phyloP scores from a whole-genome alignment of 2,888 invertebrate species.

The Ormyrus nitidulus region DNA sequence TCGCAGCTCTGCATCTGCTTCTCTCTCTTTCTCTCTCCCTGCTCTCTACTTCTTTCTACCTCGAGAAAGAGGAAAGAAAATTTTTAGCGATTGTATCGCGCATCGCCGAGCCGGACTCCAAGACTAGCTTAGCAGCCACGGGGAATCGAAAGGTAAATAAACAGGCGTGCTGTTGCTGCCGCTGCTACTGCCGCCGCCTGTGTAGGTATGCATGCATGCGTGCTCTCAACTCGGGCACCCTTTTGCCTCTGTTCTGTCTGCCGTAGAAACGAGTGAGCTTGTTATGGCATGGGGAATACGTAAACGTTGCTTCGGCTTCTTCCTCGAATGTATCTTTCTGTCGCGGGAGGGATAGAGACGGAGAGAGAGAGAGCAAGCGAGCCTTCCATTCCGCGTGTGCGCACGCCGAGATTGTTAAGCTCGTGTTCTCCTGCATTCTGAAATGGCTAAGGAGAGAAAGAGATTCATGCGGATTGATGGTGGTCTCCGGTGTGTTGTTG shows the following conservation, averaged over 20 bases:
- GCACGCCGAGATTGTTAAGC: conserved; percentile 30
- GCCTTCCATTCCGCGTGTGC: not conserved
- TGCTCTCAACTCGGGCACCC: not conserved
- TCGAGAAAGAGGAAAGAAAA: conserved; percentile 23
- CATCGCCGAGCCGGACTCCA: conserved; percentile 38
- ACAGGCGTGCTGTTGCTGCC: conserved; percentile 10
- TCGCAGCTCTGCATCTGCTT: no score
- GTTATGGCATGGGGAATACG: conserved; percentile 45
- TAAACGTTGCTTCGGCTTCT: conserved; percentile 23
- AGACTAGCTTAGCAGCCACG: not conserved
- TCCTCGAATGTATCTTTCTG: conserved; percentile 41
- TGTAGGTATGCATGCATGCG: conserved; percentile 16
- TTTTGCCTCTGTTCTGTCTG: not conserved
- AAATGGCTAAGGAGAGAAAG: not conserved
- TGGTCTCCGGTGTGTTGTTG: not conserved
- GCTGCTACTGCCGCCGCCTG: not conserved
- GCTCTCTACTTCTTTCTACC: no score
- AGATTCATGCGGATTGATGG: conserved; percentile 16
- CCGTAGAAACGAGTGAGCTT: conserved; percentile 18
- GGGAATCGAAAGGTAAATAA: conserved; percentile 50
- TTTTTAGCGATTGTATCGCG: conserved; percentile 49
- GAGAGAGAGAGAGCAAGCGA: not conserved
- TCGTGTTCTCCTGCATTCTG: conserved; percentile 9
- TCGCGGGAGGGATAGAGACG: not conserved
- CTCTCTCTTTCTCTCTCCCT: no score